Base-by-base conservation (phyloP, 2,113 vertebrate species). In the Lophura nycthemera region DNA sequence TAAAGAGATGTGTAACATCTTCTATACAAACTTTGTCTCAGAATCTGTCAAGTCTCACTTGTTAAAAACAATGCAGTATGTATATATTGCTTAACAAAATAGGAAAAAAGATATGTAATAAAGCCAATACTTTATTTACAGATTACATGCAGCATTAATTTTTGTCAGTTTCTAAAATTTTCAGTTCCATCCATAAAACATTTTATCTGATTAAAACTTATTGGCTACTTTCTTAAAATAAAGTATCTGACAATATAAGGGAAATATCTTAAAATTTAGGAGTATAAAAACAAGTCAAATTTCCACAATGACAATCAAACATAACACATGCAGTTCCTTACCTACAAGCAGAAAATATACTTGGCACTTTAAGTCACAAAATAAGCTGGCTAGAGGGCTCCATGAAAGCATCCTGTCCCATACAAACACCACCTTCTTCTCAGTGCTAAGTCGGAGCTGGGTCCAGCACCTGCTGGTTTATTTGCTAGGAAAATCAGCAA, bases 401-500 rank as follows among this genome's bases (percentile, higher is more conserved):
- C 98, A 98, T 97, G 94, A 86, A 93, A 95, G 95, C 98, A 98
- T 98, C 97, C 93, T 97, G 97, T 86, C 95, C 96, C 92, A 92
- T 88, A 92, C 70, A 94, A 38, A 76, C 92, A 27, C 95, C 78
- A 76, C 95, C 88, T 95, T 95, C 92, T 73, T 94, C 83, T 84
- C 65, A 45, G 92, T 17, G 82, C 83, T 63, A 60, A 96, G 57
- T 73, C 85, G 70, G 74, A 91, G 91, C 84, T 94, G 93, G 92
- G 94, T 89, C 93, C 94, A 95, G 97, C 98, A 97, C 97, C 98
- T 97, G 97, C 96, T 95, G 95, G 45, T 96, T 97, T 97, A 98
- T 98, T 98, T 98, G 98, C 97, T 74, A 98, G 97, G 97, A 96
- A 98, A 98, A 98, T 98, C 78, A 97, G 97, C 92, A 96, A 65